These are phyloP conservation scores for Yponomeuta plumbellus DNA, from an alignment of 2,888 invertebrate genomes.

Conservation along the genomic window DNA sequence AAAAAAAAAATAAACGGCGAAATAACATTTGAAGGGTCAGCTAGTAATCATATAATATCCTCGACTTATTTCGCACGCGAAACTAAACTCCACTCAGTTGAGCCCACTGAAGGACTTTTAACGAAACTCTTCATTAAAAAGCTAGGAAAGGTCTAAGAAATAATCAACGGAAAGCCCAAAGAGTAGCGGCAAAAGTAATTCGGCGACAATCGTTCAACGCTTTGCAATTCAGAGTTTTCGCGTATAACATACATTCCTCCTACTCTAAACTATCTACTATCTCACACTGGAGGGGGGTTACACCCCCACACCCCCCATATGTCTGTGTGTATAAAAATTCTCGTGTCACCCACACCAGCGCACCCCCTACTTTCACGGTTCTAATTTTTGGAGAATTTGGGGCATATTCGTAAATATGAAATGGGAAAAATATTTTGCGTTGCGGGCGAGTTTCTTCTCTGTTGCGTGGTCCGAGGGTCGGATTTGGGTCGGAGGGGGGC, in stretches of 20 bases:
- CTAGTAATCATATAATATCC: too few species aligned
- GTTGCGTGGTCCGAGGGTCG: conserved; percentile 31
- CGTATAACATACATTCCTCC: conserved; percentile 54
- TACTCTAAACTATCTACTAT: conserved; percentile 71
- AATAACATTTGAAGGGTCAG: too few species aligned
- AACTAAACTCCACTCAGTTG: neutral
- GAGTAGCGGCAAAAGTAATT: conserved; percentile 11
- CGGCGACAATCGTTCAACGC: neutral
- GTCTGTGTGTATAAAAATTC: conserved; percentile 50
- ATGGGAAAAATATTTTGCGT: conserved; percentile 75
- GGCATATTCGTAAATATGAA: conserved; percentile 78
- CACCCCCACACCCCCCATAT: conserved; percentile 31
- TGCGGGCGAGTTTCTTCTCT: conserved; percentile 41
- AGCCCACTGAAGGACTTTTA: too few species aligned
- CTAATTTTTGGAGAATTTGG: conserved; percentile 78
- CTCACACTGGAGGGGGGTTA: conserved; percentile 32
- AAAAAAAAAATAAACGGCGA: too few species aligned
- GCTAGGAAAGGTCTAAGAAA: neutral
- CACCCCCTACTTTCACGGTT: conserved; percentile 70
- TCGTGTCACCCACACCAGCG: conserved; percentile 41
- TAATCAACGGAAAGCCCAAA: conserved; percentile 18
- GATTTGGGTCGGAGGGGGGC: conserved; percentile 38
- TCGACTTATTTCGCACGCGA: neutral
- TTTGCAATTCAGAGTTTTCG: conserved; percentile 24
- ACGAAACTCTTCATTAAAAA: too few species aligned